These are phyloP conservation scores for Cepaea nemoralis DNA, from an alignment of 1,140 invertebrate species.

Conservation along the genomic window DNA sequence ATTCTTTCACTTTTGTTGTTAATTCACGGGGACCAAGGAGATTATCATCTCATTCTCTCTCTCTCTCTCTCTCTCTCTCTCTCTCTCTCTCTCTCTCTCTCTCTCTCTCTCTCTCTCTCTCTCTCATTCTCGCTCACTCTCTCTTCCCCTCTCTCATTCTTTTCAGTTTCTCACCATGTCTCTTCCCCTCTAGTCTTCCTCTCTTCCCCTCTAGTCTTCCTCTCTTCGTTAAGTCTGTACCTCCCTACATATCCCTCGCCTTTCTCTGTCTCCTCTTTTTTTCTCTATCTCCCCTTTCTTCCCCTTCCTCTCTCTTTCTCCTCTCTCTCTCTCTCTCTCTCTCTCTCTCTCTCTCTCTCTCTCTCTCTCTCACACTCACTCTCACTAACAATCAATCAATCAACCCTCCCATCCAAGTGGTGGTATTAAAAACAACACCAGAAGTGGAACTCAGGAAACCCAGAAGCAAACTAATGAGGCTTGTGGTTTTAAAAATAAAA, in stretches of 20 bases:
- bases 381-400: too few relatives aligned
- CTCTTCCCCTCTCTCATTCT: background rate
- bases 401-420: too few relatives aligned
- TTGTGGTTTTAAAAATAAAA: too few relatives aligned
- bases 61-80: background rate
- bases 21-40: too few relatives aligned
- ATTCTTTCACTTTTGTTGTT: too few relatives aligned
- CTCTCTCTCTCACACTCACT: slow-evolving; percentile 18
- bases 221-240: background rate
- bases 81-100: slow-evolving; percentile 2
- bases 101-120: background rate
- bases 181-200: background rate
- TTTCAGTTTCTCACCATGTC: background rate
- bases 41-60: too few relatives aligned
- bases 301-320: background rate
- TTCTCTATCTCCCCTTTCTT: too few relatives aligned
- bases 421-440: too few relatives aligned
- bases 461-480: too few relatives aligned
- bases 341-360: slow-evolving; percentile 24
- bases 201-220: background rate
- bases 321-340: background rate
- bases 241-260: background rate
- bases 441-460: too few relatives aligned
- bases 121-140: too few relatives aligned
- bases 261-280: background rate